phyloP scores from a whole-genome alignment of 2,888 invertebrate species.

The Stenolophus ochropezus region DNA sequence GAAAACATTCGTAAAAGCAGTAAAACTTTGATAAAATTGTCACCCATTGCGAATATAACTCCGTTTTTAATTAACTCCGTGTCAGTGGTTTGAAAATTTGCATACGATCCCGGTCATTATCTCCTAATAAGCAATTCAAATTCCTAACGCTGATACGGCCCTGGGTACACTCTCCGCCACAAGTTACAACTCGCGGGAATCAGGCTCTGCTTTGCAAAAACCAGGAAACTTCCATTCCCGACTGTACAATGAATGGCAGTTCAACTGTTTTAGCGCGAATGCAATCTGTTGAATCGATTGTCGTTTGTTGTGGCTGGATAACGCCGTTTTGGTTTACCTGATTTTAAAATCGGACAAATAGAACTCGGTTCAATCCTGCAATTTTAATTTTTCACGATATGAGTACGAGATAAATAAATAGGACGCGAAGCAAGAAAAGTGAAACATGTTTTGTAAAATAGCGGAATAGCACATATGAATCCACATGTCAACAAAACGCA shows the following conservation, averaged over 20 bases:
- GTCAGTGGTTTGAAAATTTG: conserved; percentile 26
- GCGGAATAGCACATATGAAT: too few relatives aligned
- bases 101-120: conserved; percentile 28
- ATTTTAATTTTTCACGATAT: too few relatives aligned
- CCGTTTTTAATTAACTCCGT: conserved; percentile 20
- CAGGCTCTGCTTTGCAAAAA: background rate
- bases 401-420: too few relatives aligned
- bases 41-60: conserved; percentile 17
- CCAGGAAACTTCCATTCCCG: background rate
- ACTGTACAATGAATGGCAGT: background rate
- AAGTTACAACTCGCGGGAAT: background rate
- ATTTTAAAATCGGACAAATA: too few relatives aligned
- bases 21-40: background rate
- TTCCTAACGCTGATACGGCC: conserved; percentile 35
- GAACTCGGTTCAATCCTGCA: too few relatives aligned
- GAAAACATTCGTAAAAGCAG: background rate
- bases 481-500: too few relatives aligned
- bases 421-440: too few relatives aligned
- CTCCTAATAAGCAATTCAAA: conserved; percentile 49
- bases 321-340: background rate
- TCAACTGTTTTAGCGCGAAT: background rate
- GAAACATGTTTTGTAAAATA: too few relatives aligned
- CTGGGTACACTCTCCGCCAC: background rate
- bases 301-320: background rate
- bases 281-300: background rate